Evolutionary conservation across 2,888 invertebrate species (phyloP), one percentile per base, ranked within the genome.

Genomic region (Lasioglossum marginatum): DNA sequence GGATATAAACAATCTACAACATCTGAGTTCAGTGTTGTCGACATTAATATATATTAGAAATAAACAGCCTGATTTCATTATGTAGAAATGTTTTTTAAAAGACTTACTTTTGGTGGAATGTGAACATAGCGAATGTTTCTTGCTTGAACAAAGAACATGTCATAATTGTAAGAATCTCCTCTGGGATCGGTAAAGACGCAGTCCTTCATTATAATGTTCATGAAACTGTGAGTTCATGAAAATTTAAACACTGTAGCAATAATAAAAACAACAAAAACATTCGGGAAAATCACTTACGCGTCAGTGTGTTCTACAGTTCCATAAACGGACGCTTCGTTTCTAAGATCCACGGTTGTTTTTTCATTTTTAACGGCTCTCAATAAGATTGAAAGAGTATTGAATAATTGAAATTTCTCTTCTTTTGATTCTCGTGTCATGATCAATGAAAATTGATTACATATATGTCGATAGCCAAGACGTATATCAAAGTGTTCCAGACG

Each of bases 81-180:
- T 0, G 0, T 0, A 70, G 63, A 66, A 34, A n/a, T 60, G 57
- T 79, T 73, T 73, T 81, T 73, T 31, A 40, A 80, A 57, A 76
- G 31, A 94, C 94, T 94, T 79, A 95, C 95, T 74, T 94, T 91
- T 34, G 93, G 84, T 52, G 97, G 97, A 87, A 97, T 96, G 92
- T 97, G 97, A 14, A 97, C 96, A 93, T 96, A 97, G 93, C 97
- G 96, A 82, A 97, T 96, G 91, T 97, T 97, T 88, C 97, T 96
- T 37, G 96, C 96, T 80, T 96, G 96, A 37, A 97, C 93, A 94
- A 96, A 97, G 88, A 97, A 96, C 90, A 96, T 95, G 63, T 97
- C 96, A 94, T 97, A 97, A n/a, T 93, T 92, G 92, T 95, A 96
- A 93, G 96, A 96, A 92, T 96, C 96, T 79, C 97, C 97, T 95